These are phyloP conservation scores for Peromyscus maniculatus DNA, from an alignment of 2,113 vertebrate species.

Conservation along the genomic window DNA sequence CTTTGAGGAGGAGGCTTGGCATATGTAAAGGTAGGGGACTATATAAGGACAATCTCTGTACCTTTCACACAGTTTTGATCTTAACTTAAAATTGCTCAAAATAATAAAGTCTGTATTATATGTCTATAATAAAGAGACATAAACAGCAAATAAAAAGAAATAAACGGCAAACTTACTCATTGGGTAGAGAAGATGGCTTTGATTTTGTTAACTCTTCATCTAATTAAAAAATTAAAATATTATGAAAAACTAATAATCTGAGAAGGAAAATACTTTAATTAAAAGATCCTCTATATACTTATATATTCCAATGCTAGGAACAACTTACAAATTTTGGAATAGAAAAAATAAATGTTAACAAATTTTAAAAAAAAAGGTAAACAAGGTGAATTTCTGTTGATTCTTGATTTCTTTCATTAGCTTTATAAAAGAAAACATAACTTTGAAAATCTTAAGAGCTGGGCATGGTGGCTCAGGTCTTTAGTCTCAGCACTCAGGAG, in stretches of 20 bases:
- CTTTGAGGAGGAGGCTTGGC: neutral
- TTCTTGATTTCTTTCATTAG: slow-evolving; percentile 24
- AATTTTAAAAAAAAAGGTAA: slow-evolving; percentile 53
- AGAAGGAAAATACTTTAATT: slow-evolving; percentile 72
- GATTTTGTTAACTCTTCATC: slow-evolving; percentile 95
- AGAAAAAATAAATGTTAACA: slow-evolving; percentile 18
- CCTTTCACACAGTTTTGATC: slow-evolving; percentile 42
- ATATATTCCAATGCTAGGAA: slow-evolving; percentile 36
- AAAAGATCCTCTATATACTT: slow-evolving; percentile 45
- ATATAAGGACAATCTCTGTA: neutral
- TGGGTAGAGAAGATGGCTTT: slow-evolving; percentile 87
- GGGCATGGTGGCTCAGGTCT: neutral
- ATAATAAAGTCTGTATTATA: neutral
- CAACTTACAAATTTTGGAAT: slow-evolving; percentile 40
- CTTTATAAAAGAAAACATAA: slow-evolving; percentile 46
- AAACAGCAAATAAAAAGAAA: slow-evolving; percentile 74
- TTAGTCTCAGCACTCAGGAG: neutral
- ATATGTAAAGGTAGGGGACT: neutral
- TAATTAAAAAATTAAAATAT: slow-evolving; percentile 84
- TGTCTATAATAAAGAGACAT: neutral
- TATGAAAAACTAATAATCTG: slow-evolving; percentile 58
- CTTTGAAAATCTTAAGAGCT: neutral
- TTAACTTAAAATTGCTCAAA: slow-evolving; percentile 42
- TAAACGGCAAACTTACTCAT: slow-evolving; percentile 92
- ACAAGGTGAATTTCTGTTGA: slow-evolving; percentile 48